phyloP scores from a whole-genome alignment of 2,888 invertebrate species.

The Hypomecis punctinalis region DNA sequence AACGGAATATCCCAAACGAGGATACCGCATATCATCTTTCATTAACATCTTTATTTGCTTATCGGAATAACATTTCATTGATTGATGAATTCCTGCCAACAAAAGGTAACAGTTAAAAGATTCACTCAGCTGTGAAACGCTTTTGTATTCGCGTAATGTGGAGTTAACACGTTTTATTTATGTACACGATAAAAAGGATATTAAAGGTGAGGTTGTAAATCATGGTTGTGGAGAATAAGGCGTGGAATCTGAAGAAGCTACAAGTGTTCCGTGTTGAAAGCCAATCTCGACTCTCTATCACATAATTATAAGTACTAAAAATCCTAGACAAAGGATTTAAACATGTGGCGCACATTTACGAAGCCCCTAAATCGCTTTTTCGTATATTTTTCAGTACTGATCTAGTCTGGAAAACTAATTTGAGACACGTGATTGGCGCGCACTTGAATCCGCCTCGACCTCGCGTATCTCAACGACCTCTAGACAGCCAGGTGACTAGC shows the following conservation, averaged over 20 bases:
- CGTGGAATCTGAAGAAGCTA: conserved; percentile 31
- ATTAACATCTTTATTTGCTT: conserved; percentile 22
- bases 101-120: conserved; percentile 18
- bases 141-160: conserved; percentile 22
- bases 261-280: conserved; percentile 27
- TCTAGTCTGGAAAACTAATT: conserved; percentile 30
- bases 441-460: conserved; percentile 54
- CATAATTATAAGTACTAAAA: conserved; percentile 5
- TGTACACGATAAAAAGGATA: conserved; percentile 15
- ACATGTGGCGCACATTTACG: neutral
- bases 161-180: conserved; percentile 17
- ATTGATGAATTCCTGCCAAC: conserved; percentile 27
- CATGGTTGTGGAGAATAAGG: conserved; percentile 10
- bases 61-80: conserved; percentile 25
- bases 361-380: neutral
- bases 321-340: neutral
- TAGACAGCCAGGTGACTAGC: conserved; percentile 74
- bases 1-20: conserved; percentile 51
- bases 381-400: neutral
- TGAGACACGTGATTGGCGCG: conserved; percentile 67
- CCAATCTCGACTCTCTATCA: conserved; percentile 20
- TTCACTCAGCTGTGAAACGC: conserved; percentile 25
- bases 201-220: conserved; percentile 12
- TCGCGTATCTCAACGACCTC: conserved; percentile 63
- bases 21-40: conserved; percentile 24